phyloP scores from a whole-genome alignment of 1,140 invertebrate genomes.

The Ganaspis sp. region DNA sequence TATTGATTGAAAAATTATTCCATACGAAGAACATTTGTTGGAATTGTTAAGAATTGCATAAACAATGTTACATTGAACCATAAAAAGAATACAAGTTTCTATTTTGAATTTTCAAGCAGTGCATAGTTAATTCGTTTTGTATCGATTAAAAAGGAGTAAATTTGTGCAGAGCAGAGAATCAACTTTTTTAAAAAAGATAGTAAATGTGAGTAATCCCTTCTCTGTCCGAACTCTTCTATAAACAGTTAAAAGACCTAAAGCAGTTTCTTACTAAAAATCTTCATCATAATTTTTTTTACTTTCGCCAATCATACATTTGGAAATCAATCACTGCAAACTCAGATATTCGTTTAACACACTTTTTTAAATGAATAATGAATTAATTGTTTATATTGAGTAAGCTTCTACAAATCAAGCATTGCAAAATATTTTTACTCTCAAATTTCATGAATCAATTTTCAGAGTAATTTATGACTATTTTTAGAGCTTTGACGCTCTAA shows the following conservation, averaged over 20 bases:
- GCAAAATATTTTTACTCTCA: too few species aligned
- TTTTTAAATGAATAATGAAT: too few species aligned
- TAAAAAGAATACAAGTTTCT: too few species aligned
- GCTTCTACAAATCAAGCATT: too few species aligned
- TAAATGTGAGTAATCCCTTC: conserved; percentile 7
- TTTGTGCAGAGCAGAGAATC: not conserved
- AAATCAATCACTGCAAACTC: not conserved
- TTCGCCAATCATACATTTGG: not conserved
- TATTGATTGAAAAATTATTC: too few species aligned
- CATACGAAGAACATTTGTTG: too few species aligned
- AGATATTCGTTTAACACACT: not conserved
- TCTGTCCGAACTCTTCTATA: not conserved
- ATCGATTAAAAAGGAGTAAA: conserved; percentile 2
- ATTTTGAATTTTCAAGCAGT: not conserved
- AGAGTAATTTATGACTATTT: too few species aligned
- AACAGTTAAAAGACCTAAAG: not conserved
- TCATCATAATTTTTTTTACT: not conserved
- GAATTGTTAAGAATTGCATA: too few species aligned
- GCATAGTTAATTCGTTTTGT: not conserved
- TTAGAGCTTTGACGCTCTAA: too few species aligned
- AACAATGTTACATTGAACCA: too few species aligned
- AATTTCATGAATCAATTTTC: too few species aligned
- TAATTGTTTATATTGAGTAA: too few species aligned
- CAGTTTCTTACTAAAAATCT: not conserved
- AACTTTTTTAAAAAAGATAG: conserved; percentile 8